phyloP scores from a whole-genome alignment of 2,113 vertebrate genomes.

The Seriola quinqueradiata region DNA sequence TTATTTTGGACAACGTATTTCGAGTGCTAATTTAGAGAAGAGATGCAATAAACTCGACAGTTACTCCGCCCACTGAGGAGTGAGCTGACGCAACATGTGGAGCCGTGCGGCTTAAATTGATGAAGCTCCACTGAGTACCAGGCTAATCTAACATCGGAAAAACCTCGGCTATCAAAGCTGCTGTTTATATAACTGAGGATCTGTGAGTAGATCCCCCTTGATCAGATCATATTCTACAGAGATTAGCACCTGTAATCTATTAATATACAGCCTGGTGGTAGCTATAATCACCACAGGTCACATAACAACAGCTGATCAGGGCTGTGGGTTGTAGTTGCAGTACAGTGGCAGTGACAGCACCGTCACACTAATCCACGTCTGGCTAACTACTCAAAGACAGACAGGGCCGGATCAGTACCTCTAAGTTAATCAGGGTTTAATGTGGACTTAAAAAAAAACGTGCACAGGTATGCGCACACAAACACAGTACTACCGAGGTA shows the following conservation, averaged over 20 bases:
- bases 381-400: constrained; percentile 12
- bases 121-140: neutral
- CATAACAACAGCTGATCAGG: neutral
- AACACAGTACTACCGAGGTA: neutral
- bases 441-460: neutral
- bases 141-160: neutral
- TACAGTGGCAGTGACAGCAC: neutral
- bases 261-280: constrained; percentile 1
- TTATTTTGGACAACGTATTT: constrained; percentile 9
- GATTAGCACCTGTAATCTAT: constrained; percentile 50
- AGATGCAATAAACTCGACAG: neutral
- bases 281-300: neutral
- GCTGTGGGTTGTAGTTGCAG: neutral
- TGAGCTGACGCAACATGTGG: neutral
- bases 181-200: neutral
- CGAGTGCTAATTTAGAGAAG: neutral
- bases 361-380: constrained; percentile 31
- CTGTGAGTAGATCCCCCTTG: neutral
- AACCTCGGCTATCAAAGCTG: neutral
- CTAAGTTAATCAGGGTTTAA: constrained; percentile 24
- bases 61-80: neutral
- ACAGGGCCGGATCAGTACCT: neutral
- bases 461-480: neutral
- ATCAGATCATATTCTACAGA: constrained; percentile 12
- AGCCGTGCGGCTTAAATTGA: neutral